Base-by-base conservation (phyloP, 2,888 invertebrate genomes). In the Idaea biselata region DNA sequence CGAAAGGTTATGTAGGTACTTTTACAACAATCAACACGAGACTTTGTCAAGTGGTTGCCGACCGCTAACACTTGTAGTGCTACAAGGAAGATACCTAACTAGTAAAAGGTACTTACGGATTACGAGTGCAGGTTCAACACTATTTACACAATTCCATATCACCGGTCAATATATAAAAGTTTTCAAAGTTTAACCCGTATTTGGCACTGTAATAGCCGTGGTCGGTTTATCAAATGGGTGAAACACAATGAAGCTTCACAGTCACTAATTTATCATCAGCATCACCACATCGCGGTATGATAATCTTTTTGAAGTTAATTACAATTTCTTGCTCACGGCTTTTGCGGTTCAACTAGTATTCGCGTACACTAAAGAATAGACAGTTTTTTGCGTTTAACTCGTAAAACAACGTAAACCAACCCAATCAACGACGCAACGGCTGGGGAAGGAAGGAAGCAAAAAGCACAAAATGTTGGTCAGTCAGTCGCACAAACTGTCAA, bases 381-480 rank as follows among this genome's bases (percentile, higher is more conserved):
- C 44, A 44, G 44, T 14, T 44, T 44, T 44, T 44, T 44, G 11
- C 14, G 8, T 44, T 44, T 44, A 44, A 14, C 44, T 44, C 44
- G 44, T 44, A 44, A 44, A 44, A 44, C 44, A 44, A 44, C 44
- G 44, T 44, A 44, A 44, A 8, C 44, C 44, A 44, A 44, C 44
- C 44, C 44, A 44, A 44, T 44, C 44, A 44, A 44, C 44, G 44
- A 14, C 44, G 44, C 44, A 44, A 44, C 44, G 44, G 44, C 44
- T 44, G 44, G 44, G 44, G 44, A 44, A 44, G 44, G 44, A 44
- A 44, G 44, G 44, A 44, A 44, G 44, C 44, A 44, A 44, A 44
- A 44, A 44, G 44, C 44, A 44, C 44, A 14, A 44, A 44, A 25
- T 25, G 44, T 11, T 4, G 44, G 14, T 44, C 44, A 44, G 44